Base-by-base conservation (phyloP, 2,797 vertebrate species). In the Sparidentex hasta region DNA sequence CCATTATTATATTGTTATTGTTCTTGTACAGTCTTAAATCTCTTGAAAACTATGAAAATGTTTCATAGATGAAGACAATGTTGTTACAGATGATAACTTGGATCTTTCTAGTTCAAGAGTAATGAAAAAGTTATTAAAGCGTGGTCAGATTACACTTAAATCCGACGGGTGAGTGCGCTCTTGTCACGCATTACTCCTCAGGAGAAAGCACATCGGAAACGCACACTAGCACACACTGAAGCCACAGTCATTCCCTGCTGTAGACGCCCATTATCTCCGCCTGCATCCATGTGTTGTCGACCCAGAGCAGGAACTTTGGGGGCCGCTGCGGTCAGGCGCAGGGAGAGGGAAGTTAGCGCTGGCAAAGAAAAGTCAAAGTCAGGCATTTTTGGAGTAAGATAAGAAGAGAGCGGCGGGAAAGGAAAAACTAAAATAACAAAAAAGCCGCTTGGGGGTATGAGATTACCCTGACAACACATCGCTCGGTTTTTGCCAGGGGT, bases 301-400 rank as follows among this genome's bases (percentile, higher is more conserved):
- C 89, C 87, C 84, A 51, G 73, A 89, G 81, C 90, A 91, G 92
- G 93, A 93, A 92, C 91, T 89, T 78, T 82, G 84, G 87, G 89
- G 88, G 92, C 78, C 54, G 70, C 89, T 92, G 93, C 81, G 92
- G 91, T 93, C 87, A 72, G 85, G 88, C 85, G 62, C 75, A 59
- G 87, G 88, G 88, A 90, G 87, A 84, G 83, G 90, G 90, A 90
- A 90, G 90, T 91, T 86, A 90, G 85, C 81, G 54, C 93, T 92
- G 92, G 90, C 90, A 89, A 89, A 75, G 86, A 90, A 94, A 91
- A 89, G 90, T 82, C 88, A 84, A 84, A 93, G 87, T 92, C 92
- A 94, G 90, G 87, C 91, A 88, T 93, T 94, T 94, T 93, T 94
- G 91, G 94, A 95, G 91, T 88, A 90, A 93, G 93, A 95, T 95